Evolutionary conservation across 2,797 vertebrate genomes (phyloP).

Genomic region (Hemibagrus guttatus): DNA sequence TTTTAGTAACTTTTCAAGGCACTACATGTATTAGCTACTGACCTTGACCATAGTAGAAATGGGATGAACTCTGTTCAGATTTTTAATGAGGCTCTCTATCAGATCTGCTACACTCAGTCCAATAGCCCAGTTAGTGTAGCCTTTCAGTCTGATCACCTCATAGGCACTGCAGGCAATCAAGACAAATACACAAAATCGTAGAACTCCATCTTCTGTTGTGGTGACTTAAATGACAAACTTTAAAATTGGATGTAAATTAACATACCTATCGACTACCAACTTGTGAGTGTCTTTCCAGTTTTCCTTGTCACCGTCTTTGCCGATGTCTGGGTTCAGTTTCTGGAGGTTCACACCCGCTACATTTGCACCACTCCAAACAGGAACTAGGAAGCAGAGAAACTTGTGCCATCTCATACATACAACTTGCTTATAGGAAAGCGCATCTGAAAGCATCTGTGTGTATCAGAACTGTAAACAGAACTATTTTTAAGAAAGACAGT

Average conservation of each 20-base stretch:
- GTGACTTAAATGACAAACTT: too few relatives aligned
- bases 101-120: constrained; percentile 92
- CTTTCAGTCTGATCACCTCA: constrained; percentile 94
- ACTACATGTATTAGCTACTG: constrained; percentile 6
- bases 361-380: constrained; percentile 93
- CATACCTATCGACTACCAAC: constrained; percentile 90
- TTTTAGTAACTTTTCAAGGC: not conserved
- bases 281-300: constrained; percentile 93
- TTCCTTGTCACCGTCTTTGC: constrained; percentile 84
- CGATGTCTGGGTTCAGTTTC: constrained; percentile 87
- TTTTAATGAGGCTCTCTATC: constrained; percentile 88
- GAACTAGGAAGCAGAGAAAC: constrained; percentile 72
- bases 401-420: not conserved
- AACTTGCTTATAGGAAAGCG: too few relatives aligned
- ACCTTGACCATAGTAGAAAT: constrained; percentile 98
- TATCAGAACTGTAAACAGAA: not conserved
- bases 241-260: not conserved
- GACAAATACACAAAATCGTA: constrained; percentile 1
- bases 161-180: constrained; percentile 80
- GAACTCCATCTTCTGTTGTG: not conserved
- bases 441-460: not conserved
- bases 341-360: constrained; percentile 92
- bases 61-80: constrained; percentile 86
- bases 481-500: not conserved
- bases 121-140: constrained; percentile 98